These are phyloP conservation scores for Ferdinandea cuprea DNA, from an alignment of 2,888 invertebrate species.

Conservation along the genomic window DNA sequence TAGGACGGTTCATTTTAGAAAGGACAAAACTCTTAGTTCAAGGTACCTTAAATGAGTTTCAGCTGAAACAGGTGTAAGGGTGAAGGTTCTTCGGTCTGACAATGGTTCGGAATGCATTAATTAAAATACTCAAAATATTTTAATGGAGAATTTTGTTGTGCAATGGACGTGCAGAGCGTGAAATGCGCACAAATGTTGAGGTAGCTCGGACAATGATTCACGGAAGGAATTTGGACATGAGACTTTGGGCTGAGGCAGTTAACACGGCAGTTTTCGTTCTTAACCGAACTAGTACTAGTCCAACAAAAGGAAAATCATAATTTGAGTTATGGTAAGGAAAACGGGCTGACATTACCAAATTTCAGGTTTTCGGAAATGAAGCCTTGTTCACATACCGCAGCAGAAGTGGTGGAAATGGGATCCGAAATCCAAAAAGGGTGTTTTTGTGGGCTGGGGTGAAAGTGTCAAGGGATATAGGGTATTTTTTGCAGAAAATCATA, in stretches of 20 bases:
- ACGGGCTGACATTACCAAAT: constrained; percentile 31
- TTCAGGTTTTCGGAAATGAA: constrained; percentile 42
- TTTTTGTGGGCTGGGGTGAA: constrained; percentile 58
- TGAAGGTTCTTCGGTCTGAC: constrained; percentile 76
- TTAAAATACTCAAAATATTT: constrained; percentile 71
- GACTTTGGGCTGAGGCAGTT: constrained; percentile 81
- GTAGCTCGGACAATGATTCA: too few species aligned
- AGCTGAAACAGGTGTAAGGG: constrained; percentile 72
- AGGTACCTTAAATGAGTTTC: constrained; percentile 70
- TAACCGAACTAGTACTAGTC: constrained; percentile 77
- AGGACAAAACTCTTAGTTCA: constrained; percentile 62
- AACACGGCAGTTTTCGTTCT: constrained; percentile 78
- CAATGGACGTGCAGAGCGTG: constrained; percentile 77
- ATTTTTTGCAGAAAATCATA: constrained; percentile 44
- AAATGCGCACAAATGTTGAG: too few species aligned
- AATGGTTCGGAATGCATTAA: constrained; percentile 77
- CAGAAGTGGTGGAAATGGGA: constrained; percentile 55
- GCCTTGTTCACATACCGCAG: constrained; percentile 44
- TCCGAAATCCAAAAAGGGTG: constrained; percentile 38
- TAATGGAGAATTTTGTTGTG: constrained; percentile 75
- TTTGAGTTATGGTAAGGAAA: constrained; percentile 76
- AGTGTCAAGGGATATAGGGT: constrained; percentile 55
- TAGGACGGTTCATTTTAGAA: constrained; percentile 71
- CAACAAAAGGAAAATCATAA: constrained; percentile 75
- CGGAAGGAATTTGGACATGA: constrained; percentile 71